Evolutionary conservation across 2,888 invertebrate species (phyloP), one percentile per base, ranked within the genome.

Genomic region (Brenthis hecate): DNA sequence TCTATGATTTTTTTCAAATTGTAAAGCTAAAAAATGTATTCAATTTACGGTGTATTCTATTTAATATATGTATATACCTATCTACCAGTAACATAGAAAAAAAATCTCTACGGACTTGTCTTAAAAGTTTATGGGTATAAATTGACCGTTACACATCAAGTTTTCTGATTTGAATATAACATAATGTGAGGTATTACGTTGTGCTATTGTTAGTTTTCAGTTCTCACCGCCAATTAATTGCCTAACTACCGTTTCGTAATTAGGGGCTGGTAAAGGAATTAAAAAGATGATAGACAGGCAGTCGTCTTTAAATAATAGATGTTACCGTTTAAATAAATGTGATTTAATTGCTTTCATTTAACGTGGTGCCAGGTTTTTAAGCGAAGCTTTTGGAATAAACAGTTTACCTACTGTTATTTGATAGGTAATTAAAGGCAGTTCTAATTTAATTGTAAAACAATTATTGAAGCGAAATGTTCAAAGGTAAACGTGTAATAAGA

Each of bases 201-300:
- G 69, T 43, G 77, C 87, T 77, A 89, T 92, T 91, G 92, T 92
- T 86, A 81, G 85, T 81, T 87, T 88, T 86, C 69, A 81, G 87
- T 91, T 92, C 91, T 86, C 91, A 92, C 88, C 83, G 81, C 80
- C 85, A 85, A 84, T 87, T 89, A 89, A 91, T 90, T 88, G 84
- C 83, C 85, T 80, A 84, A 84, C 85, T 82, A 84, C 85, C 77
- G 84, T 88, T 83, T 82, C 81, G 80, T 89, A 89, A 91, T 91
- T 89, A 89, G 85, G 82, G 84, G 85, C 80, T 85, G 82, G 81
- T 84, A 85, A 87, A 88, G 80, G 86, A 84, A 84, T 84, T 84
- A 85, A 87, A 87, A 86, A 80, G 84, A 88, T 90, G 77, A 87
- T 81, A 78, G 82, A 78, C 81, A 83, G 82, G 80, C 76, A 78